A percentile compares a stretch with the other conserved stretches of the same genome.
Evolutionary conservation across 1,140 invertebrate genomes (phyloP).

Genomic region (Bombus impatiens): DNA sequence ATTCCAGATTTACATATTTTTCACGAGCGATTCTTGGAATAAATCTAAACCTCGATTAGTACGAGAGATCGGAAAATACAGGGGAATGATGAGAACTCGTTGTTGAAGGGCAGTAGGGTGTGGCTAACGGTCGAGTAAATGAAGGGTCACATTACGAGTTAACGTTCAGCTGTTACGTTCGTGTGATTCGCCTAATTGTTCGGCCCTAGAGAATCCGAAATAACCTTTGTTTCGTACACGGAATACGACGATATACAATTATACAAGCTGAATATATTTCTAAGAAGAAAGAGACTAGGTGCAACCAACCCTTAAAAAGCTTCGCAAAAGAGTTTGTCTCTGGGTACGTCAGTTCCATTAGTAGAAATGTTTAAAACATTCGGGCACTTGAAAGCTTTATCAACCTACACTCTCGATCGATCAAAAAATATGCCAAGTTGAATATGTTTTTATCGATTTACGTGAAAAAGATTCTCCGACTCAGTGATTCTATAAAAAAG

Average conservation of each 20-base stretch:
- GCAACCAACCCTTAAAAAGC: slow-evolving; percentile 38
- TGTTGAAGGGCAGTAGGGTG: slow-evolving; percentile 68
- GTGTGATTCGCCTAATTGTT: slow-evolving; percentile 81
- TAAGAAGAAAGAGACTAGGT: background rate
- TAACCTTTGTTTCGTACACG: slow-evolving; percentile 49
- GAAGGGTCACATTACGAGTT: slow-evolving; percentile 82
- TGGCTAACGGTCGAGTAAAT: slow-evolving; percentile 81
- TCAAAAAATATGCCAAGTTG: background rate
- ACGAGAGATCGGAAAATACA: slow-evolving; percentile 68
- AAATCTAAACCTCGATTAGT: slow-evolving; percentile 72
- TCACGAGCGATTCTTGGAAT: slow-evolving; percentile 26
- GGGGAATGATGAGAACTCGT: slow-evolving; percentile 72
- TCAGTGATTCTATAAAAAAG: background rate
- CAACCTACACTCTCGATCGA: background rate
- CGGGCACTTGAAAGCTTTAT: slow-evolving; percentile 33
- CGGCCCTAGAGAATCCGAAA: slow-evolving; percentile 70
- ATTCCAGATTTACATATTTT: background rate
- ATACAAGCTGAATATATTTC: background rate
- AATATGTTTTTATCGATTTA: background rate
- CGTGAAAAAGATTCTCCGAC: background rate
- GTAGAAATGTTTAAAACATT: slow-evolving; percentile 24
- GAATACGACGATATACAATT: slow-evolving; percentile 19
- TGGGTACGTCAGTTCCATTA: slow-evolving; percentile 55
- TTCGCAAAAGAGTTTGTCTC: slow-evolving; percentile 64
- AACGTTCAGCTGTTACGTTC: slow-evolving; percentile 82